A percentile compares a stretch with the other conserved stretches of the same genome.
Conservation (phyloP, 2,888 invertebrate genomes). For the Hydrotaea cyrtoneurina region DNA sequence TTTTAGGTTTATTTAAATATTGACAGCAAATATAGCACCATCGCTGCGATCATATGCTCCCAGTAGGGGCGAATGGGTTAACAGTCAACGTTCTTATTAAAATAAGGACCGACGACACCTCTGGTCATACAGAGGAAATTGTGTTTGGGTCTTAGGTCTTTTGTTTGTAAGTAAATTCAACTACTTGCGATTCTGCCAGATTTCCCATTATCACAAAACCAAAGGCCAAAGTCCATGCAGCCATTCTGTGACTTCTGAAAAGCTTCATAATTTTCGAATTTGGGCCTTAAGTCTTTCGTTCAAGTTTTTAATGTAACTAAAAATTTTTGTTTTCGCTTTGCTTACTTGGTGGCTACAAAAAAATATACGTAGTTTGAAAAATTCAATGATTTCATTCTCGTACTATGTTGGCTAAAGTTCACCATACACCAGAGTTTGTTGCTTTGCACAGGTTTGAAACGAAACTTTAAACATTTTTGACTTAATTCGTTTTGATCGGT, state of each 20-base stretch:
- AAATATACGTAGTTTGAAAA: too few relatives aligned
- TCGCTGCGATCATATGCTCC: too few relatives aligned
- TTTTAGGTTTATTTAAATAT: too few relatives aligned
- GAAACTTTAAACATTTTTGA: slow-evolving; percentile 9
- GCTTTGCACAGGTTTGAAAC: not conserved
- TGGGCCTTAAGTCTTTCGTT: slow-evolving; percentile 26
- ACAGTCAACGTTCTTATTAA: too few relatives aligned
- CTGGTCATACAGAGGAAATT: too few relatives aligned
- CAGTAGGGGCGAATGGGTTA: too few relatives aligned
- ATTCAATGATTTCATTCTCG: not conserved
- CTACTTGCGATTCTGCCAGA: not conserved
- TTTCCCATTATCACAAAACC: not conserved
- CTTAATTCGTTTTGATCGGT: slow-evolving; percentile 30
- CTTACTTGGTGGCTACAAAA: too few relatives aligned
- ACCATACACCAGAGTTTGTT: not conserved
- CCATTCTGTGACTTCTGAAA: not conserved
- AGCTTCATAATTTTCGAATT: not conserved
- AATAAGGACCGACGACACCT: too few relatives aligned
- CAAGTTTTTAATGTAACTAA: too few relatives aligned
- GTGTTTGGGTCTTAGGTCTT: slow-evolving; percentile 29
- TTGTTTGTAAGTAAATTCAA: not conserved
- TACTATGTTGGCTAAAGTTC: slow-evolving; percentile 37
- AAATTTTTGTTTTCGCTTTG: too few relatives aligned
- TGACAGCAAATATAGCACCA: too few relatives aligned
- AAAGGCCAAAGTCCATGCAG: not conserved